A percentile compares a stretch with the other conserved stretches of the same genome.
phyloP scores from a whole-genome alignment of 1,140 invertebrate species.

The Drosophila sturtevanti region DNA sequence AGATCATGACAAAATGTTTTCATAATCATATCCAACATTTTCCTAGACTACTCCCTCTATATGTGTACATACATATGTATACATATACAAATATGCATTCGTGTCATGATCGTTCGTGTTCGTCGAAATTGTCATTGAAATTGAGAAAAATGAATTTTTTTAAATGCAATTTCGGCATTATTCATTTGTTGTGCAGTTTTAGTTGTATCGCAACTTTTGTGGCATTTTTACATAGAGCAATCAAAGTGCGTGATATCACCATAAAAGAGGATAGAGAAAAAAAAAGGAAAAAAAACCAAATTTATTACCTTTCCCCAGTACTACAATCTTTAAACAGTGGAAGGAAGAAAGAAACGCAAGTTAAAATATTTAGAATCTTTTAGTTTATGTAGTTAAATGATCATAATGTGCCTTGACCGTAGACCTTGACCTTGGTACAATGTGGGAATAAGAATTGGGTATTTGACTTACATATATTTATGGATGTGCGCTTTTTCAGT shows the following conservation, averaged over 20 bases:
- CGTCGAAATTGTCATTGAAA: not conserved
- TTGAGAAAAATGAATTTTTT: not conserved
- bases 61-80: too few relatives aligned
- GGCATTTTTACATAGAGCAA: not conserved
- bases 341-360: not conserved
- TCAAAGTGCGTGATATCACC: not conserved
- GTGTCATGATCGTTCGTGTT: not conserved
- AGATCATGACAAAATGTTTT: conserved; percentile 20
- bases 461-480: not conserved
- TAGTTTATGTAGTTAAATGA: not conserved
- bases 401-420: not conserved
- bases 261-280: too few relatives aligned
- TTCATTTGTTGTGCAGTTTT: not conserved
- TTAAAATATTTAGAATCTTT: not conserved
- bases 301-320: too few relatives aligned
- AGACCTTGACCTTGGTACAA: not conserved
- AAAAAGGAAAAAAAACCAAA: too few relatives aligned
- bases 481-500: not conserved
- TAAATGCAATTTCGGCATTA: not conserved
- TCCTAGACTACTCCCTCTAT: not conserved
- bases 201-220: not conserved
- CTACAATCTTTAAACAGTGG: too few relatives aligned
- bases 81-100: too few relatives aligned
- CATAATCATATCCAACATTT: not conserved
- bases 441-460: not conserved